These are phyloP conservation scores for Philopotamus ludificatus DNA, from an alignment of 1,140 invertebrate species.

Conservation along the genomic window DNA sequence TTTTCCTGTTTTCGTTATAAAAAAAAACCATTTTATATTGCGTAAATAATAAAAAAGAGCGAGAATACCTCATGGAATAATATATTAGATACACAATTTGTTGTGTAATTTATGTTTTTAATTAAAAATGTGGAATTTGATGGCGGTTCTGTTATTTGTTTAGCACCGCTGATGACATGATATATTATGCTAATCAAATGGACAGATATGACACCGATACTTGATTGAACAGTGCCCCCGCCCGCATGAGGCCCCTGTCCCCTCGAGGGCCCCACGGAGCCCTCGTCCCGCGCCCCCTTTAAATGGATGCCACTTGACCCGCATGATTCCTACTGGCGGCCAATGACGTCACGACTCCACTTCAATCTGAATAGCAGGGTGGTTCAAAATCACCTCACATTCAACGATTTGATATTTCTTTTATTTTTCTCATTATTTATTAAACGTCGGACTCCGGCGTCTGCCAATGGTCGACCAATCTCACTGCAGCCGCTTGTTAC, in stretches of 20 bases:
- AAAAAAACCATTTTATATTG: no score
- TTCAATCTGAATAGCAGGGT: background rate
- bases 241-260: background rate
- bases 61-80: no score
- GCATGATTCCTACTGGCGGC: slow-evolving; percentile 5
- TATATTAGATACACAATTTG: no score
- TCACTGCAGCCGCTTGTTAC: background rate
- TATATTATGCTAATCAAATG: background rate
- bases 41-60: no score
- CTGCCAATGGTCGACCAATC: slow-evolving; percentile 9
- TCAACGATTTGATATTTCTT: no score
- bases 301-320: slow-evolving; percentile 3
- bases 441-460: background rate
- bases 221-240: background rate
- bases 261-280: background rate
- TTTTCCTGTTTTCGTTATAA: no score
- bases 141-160: no score
- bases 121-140: no score
- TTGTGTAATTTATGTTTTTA: no score
- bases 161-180: background rate
- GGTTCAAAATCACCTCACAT: no score
- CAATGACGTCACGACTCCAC: background rate
- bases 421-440: no score
- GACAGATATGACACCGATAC: background rate
- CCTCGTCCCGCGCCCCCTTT: background rate